Percentiles rank a stretch among this genome's conserved stretches.
phyloP scores from a whole-genome alignment of 2,888 invertebrate species.

The Chrysolina americana region DNA sequence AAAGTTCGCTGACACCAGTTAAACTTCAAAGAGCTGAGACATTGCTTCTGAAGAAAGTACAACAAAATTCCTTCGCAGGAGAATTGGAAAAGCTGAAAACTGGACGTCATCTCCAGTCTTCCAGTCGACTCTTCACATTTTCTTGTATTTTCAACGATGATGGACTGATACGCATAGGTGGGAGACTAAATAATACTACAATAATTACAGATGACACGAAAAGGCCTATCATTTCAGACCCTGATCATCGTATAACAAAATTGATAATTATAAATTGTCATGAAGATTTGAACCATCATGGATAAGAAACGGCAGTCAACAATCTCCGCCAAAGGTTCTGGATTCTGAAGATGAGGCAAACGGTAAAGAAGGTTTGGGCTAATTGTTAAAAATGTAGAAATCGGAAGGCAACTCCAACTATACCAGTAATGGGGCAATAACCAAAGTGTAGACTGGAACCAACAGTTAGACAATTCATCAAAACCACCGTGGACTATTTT shows the following conservation, averaged over 20 bases:
- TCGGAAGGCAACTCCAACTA: neutral
- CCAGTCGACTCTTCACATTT: neutral
- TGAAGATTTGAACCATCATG: neutral
- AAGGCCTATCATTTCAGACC: neutral
- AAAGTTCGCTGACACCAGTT: neutral
- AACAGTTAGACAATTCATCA: neutral
- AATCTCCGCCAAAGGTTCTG: neutral
- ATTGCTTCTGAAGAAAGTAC: neutral
- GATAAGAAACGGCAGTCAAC: neutral
- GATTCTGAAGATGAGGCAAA: neutral
- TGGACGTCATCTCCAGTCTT: neutral
- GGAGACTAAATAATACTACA: neutral
- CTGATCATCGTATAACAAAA: neutral
- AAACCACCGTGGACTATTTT: neutral
- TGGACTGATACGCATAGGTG: neutral
- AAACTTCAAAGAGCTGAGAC: too few relatives aligned
- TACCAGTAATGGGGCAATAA: neutral
- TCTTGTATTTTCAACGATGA: neutral
- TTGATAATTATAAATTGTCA: constrained; percentile 16
- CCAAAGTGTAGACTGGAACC: neutral
- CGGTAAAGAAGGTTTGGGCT: neutral
- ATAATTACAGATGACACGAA: neutral
- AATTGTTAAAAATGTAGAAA: constrained; percentile 7
- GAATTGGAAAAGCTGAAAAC: neutral
- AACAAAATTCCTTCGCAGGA: neutral